phyloP scores from a whole-genome alignment of 2,888 invertebrate species.

The Atrina japonica region DNA sequence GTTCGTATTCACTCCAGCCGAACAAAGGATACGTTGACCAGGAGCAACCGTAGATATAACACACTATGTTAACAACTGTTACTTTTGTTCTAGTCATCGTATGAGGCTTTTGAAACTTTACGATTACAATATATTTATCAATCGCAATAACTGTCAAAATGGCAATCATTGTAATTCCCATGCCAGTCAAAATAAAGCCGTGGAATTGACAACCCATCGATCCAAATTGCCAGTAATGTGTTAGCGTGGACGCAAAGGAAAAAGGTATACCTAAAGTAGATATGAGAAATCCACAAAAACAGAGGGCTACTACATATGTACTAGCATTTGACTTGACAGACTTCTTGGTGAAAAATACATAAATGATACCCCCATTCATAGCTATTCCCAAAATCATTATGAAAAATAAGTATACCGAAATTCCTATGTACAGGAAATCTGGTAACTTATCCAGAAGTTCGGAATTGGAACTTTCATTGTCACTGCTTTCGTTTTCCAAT shows the following conservation, averaged over 20 bases:
- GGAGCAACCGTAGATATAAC: slow-evolving; percentile 11
- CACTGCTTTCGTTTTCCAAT: no score
- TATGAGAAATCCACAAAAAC: slow-evolving; percentile 25
- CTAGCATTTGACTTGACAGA: slow-evolving; percentile 12
- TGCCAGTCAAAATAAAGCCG: slow-evolving; percentile 18
- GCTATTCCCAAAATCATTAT: slow-evolving; percentile 13
- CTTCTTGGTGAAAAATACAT: slow-evolving; percentile 1
- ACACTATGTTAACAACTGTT: not conserved
- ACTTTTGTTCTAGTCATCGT: not conserved
- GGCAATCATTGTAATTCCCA: slow-evolving; percentile 29
- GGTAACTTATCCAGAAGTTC: not conserved
- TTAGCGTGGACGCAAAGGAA: slow-evolving; percentile 11
- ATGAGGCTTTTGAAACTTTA: not conserved
- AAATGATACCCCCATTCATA: slow-evolving; percentile 32
- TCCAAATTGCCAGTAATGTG: slow-evolving; percentile 26
- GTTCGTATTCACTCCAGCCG: slow-evolving; percentile 28
- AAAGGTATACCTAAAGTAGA: slow-evolving; percentile 24
- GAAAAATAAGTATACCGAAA: slow-evolving; percentile 7
- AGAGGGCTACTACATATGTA: slow-evolving; percentile 10
- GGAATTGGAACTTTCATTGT: no score
- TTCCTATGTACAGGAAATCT: not conserved
- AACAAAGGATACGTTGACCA: slow-evolving; percentile 22
- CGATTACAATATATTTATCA: slow-evolving; percentile 22
- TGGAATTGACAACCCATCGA: slow-evolving; percentile 11
- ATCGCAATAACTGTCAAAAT: slow-evolving; percentile 28